Evolutionary conservation across 2,113 vertebrate genomes (phyloP), one percentile per base, ranked within the genome.

Genomic region (Sigmodon hispidus): DNA sequence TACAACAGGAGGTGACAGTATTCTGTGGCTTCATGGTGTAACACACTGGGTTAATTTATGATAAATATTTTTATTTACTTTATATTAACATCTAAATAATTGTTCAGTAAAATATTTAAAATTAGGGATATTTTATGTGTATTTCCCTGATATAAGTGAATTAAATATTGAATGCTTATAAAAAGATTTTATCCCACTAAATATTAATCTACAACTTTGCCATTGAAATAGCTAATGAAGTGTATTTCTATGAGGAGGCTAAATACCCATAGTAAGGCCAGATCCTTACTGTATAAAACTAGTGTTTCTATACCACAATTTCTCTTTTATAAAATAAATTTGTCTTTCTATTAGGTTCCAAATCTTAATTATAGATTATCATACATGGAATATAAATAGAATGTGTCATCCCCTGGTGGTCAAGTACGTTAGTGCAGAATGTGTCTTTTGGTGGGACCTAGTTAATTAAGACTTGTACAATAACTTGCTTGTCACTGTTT

Each of bases 381-480:
- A 67, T 16, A 84, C 2, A 55, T 63, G 26, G 17, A 57, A 59
- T 93, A 26, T 83, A 85, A 88, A 4, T 59, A 86, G 12, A 88
- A 94, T 57, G 0, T 57, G 24, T 9, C n/a, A 65, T 86, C 31
- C 26, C 9, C 50, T 80, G 36, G 26, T 73, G 81, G 72, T 96
- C 90, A 90, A 85, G 29, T 13, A 87, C 80, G 89, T 48, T 94
- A 93, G 94, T 52, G 31, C 48, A 86, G 26, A 80, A 8, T 1
- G 16, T 90, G 89, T 95, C 24, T 94, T 90, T 81, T n/a, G 10
- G 45, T 69, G 57, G 75, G 87, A 86, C 21, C 43, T 96, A 96
- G 94, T 94, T 96, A 97, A 97, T 94, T 93, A 96, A 96, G 83
- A 95, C 69, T 87, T 95, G 40, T 75, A 93, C 48, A 87, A 9